These are phyloP conservation scores for Gobius niger DNA, from an alignment of 2,113 vertebrate species.

Conservation along the genomic window DNA sequence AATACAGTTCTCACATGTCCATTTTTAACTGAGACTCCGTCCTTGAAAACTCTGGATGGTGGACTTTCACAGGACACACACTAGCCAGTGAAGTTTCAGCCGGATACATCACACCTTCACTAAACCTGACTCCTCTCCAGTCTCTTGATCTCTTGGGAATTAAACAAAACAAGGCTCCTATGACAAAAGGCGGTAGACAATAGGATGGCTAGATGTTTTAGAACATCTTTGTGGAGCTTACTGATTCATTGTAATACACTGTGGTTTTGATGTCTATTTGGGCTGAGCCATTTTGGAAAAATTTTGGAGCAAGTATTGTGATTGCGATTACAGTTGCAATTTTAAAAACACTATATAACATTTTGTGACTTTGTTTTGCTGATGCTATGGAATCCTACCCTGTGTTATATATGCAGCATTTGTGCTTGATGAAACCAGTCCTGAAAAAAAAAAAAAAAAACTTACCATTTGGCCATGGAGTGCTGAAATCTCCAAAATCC, in stretches of 20 bases:
- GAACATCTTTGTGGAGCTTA: conserved; percentile 18
- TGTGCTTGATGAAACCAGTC: too few relatives aligned
- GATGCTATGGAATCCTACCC: too few relatives aligned
- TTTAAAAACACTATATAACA: not conserved
- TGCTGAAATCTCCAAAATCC: conserved; percentile 57
- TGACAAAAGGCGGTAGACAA: conserved; percentile 51
- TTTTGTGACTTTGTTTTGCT: too few relatives aligned
- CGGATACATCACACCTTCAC: conserved; percentile 26
- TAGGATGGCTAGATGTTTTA: conserved; percentile 26
- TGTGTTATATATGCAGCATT: too few relatives aligned
- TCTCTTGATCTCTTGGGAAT: conserved; percentile 38
- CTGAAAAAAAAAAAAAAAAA: not conserved
- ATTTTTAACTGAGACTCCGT: conserved; percentile 13
- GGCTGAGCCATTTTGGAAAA: too few relatives aligned
- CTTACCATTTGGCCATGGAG: conserved; percentile 15
- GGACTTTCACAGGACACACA: conserved; percentile 11
- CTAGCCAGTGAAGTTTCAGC: conserved; percentile 6
- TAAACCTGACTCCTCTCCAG: conserved; percentile 15
- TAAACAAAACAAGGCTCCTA: conserved; percentile 1
- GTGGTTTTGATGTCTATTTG: too few relatives aligned
- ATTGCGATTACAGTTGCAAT: not conserved
- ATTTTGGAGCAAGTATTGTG: not conserved
- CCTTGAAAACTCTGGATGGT: conserved; percentile 12
- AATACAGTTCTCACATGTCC: conserved; percentile 56
- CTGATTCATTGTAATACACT: not conserved